Base-by-base conservation (phyloP, 2,113 vertebrate species). In the Ovis aries region DNA sequence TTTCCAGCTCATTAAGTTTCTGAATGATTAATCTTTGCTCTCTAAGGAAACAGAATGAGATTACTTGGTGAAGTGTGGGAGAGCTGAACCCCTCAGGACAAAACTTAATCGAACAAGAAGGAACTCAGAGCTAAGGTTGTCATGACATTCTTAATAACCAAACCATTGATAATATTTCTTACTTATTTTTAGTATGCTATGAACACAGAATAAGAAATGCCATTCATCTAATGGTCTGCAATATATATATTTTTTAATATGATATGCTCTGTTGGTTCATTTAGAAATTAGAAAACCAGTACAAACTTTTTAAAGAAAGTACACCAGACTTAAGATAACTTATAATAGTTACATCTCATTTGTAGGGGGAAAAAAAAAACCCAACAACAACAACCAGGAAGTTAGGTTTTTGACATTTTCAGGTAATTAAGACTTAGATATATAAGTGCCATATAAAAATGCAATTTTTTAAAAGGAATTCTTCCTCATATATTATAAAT, bases 1-100 rank as follows among this genome's bases (percentile, higher is more conserved):
- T 97, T 94, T 92, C 84, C 88, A 92, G 90, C 88, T 97, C 97
- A 98, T 96, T 98, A 96, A n/a, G 16, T 92, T 97, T 96, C 92
- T 94, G 88, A 98, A 97, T 96, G 96, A 96, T 98, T 97, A 97
- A 96, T 97, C 88, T 98, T 98, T 95, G 60, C 59, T 98, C 90
- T 97, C 94, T 50, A n/a, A 94, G 84, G 95, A 95, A 85, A 90
- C 67, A 96, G 88, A 96, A 96, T 94, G 60, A 89, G 92, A 96
- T 96, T 96, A 97, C 97, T 95, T 92, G 91, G 84, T 95, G 85
- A 96, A 90, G 62, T 94, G 88, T 96, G 48, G 88, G 94, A 78
- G 60, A 84, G 36, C 25, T 43, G 36, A 98, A 33, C 62, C 90
- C 93, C 85, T 97, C 13, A 95, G 90, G 92, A 88, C 81, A 96